These are phyloP conservation scores for Dynastes maya DNA, from an alignment of 2,888 invertebrate genomes.

Conservation along the genomic window DNA sequence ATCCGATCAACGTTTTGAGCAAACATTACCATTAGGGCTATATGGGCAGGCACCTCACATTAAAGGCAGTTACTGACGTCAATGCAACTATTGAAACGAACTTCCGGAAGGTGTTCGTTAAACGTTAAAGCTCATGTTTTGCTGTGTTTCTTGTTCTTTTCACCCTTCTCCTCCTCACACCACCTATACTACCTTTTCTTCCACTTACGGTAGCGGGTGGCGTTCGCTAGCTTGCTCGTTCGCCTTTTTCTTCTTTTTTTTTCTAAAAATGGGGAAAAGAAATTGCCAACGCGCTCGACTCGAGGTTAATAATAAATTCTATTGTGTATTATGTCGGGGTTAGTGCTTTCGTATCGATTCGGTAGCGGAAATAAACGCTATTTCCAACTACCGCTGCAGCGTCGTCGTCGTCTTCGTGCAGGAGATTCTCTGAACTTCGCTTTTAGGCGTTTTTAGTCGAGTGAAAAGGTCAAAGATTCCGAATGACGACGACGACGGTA, in stretches of 20 bases:
- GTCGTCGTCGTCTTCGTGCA: neutral
- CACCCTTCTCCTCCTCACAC: neutral
- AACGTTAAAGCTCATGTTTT: constrained; percentile 27
- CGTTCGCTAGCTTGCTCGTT: constrained; percentile 13
- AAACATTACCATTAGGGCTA: constrained; percentile 23
- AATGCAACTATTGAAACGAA: constrained; percentile 40
- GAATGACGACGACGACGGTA: too few species aligned
- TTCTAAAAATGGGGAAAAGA: constrained; percentile 25
- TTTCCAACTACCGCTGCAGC: constrained; percentile 11
- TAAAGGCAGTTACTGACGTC: constrained; percentile 21
- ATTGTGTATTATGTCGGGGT: constrained; percentile 38
- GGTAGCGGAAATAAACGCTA: constrained; percentile 21
- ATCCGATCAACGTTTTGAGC: constrained; percentile 24
- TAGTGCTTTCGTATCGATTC: constrained; percentile 43
- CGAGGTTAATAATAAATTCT: constrained; percentile 43
- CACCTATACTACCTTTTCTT: neutral
- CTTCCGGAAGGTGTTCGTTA: constrained; percentile 30
- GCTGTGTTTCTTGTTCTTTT: neutral
- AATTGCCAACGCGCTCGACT: constrained; percentile 31
- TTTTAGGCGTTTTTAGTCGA: neutral
- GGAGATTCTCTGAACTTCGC: too few species aligned
- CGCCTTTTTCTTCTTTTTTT: constrained; percentile 7
- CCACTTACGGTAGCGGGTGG: neutral
- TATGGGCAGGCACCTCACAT: constrained; percentile 9
- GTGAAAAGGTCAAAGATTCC: too few species aligned